A percentile compares a stretch with the other conserved stretches of the same genome.
phyloP scores from a whole-genome alignment of 1,140 invertebrate genomes.

The Bombyx mori region DNA sequence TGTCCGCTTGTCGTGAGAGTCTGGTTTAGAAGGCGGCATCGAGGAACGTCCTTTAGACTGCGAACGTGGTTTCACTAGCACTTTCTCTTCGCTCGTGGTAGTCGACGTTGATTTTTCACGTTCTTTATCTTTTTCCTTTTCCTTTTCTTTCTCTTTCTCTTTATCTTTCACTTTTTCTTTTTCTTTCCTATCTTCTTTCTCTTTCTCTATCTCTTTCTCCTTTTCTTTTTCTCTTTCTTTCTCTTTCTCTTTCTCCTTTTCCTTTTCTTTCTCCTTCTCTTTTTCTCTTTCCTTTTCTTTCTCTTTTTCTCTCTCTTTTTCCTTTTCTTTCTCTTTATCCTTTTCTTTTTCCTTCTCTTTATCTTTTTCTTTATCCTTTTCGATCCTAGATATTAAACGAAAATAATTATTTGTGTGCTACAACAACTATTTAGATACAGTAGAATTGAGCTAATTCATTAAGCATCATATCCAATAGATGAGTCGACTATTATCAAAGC shows the following conservation, averaged over 20 bases:
- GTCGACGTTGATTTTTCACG: conserved; percentile 32
- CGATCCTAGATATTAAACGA: neutral
- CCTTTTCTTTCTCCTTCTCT: conserved; percentile 36
- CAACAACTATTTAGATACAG: no score
- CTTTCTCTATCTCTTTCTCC: conserved; percentile 30
- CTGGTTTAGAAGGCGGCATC: conserved; percentile 36
- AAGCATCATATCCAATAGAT: no score
- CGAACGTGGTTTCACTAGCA: conserved; percentile 41
- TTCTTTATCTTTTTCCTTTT: conserved; percentile 34
- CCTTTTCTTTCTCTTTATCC: conserved; percentile 32
- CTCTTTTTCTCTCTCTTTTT: conserved; percentile 52
- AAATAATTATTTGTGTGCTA: no score
- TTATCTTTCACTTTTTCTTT: conserved; percentile 29
- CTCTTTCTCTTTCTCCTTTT: conserved; percentile 54
- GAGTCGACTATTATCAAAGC: no score
- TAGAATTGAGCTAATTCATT: no score
- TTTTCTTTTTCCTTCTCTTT: conserved; percentile 26
- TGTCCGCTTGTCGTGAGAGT: conserved; percentile 48
- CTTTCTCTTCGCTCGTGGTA: conserved; percentile 44
- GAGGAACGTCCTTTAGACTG: conserved; percentile 48
- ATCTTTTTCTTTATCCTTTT: conserved; percentile 20
- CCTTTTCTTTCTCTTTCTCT: conserved; percentile 31
- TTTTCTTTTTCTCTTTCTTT: conserved; percentile 39
- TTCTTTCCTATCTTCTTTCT: conserved; percentile 27
- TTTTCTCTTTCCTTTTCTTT: conserved; percentile 44